A percentile compares a stretch with the other conserved stretches of the same genome.
Conservation (phyloP, 2,113 vertebrate genomes). For the Setophaga coronata region DNA sequence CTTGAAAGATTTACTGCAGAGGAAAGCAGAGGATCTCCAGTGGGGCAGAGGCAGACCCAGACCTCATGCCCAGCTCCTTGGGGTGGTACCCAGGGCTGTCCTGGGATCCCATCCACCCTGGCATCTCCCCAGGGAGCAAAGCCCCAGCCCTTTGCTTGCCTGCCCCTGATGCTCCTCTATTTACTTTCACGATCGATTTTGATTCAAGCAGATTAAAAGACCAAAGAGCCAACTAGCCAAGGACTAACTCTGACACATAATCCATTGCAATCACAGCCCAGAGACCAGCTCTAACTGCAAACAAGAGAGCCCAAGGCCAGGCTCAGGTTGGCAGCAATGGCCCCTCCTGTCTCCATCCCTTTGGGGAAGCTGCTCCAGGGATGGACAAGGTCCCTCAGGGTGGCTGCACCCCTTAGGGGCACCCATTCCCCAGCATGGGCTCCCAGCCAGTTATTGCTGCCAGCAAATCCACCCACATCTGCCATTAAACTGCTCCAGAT, state of each 20-base stretch:
- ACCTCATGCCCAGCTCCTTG: accelerated
- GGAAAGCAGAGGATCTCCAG: not conserved
- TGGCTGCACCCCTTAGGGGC: not conserved
- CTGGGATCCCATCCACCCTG: not conserved
- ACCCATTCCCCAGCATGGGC: not conserved
- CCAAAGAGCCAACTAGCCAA: constrained; percentile 13
- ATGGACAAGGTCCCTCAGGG: accelerated
- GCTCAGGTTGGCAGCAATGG: not conserved
- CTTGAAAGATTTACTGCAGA: not conserved
- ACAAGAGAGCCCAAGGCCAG: not conserved
- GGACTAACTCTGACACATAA: constrained; percentile 9
- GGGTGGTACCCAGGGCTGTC: not conserved
- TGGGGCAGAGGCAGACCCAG: not conserved
- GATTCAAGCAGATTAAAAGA: constrained; percentile 27
- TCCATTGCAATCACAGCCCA: not conserved
- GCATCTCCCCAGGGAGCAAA: not conserved
- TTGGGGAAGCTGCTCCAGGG: not conserved
- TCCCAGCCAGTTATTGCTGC: not conserved
- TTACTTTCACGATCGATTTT: not conserved
- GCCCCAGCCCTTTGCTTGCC: not conserved
- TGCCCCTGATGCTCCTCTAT: not conserved
- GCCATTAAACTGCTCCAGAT: not conserved
- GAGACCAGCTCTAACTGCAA: not conserved
- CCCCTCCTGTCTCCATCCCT: not conserved
- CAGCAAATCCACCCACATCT: not conserved